Conservation (phyloP, 2,113 vertebrate genomes). For the Pseudopipra pipra region DNA sequence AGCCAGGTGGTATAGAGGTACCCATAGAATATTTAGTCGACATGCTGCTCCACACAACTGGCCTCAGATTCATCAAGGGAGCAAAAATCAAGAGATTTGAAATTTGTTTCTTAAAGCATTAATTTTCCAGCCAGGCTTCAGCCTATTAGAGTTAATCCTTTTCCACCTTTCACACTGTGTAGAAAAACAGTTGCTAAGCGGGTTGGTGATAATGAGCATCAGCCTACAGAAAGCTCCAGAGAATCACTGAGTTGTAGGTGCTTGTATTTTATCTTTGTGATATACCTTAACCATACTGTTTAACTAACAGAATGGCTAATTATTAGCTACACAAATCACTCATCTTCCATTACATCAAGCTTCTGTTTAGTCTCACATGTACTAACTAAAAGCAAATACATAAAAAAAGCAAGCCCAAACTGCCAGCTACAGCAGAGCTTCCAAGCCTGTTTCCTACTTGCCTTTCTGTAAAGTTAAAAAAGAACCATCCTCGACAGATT, state of each 20-base stretch:
- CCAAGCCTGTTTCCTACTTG: neutral
- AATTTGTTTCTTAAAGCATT: neutral
- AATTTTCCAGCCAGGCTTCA: neutral
- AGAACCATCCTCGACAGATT: neutral
- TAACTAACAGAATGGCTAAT: neutral
- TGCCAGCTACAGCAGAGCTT: neutral
- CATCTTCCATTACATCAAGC: neutral
- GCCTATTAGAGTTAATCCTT: neutral
- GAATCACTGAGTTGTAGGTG: neutral
- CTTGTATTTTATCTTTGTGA: neutral
- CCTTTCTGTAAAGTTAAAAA: neutral
- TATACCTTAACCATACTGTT: neutral
- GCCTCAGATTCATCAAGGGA: neutral
- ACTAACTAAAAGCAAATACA: neutral
- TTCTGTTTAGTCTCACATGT: neutral
- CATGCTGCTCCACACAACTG: neutral
- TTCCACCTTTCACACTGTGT: neutral
- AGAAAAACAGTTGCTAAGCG: neutral
- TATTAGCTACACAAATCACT: slow-evolving; percentile 25
- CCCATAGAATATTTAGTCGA: neutral
- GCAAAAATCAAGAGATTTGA: neutral
- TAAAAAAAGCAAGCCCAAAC: neutral
- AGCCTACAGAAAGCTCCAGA: neutral
- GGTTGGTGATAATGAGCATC: neutral
- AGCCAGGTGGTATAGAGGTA: neutral